Conservation (phyloP, 2,113 vertebrate genomes). For the Xenopus tropicalis region DNA sequence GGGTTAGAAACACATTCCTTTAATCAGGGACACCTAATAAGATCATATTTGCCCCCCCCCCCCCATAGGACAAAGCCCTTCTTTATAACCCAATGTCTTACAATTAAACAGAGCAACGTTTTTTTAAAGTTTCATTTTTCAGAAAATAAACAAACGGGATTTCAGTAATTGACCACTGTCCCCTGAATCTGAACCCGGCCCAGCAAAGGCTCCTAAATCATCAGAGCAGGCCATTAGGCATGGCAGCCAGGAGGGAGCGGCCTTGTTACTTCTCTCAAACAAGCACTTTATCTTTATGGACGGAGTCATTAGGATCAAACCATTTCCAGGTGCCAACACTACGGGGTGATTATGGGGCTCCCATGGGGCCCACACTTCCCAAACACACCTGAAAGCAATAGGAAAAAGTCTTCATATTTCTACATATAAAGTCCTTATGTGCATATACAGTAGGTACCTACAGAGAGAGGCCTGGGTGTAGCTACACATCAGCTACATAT, state of each 20-base stretch:
- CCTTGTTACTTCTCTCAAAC: slow-evolving; percentile 26
- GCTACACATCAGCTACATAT: no score
- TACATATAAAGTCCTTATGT: no score
- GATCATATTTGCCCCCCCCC: no score
- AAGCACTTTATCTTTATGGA: slow-evolving; percentile 37
- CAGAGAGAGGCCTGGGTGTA: no score
- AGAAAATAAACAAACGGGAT: slow-evolving; percentile 26
- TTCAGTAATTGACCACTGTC: not conserved
- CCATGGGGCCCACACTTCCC: not conserved
- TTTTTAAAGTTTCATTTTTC: slow-evolving; percentile 41
- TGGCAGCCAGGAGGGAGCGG: slow-evolving; percentile 17
- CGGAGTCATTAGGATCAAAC: slow-evolving; percentile 35
- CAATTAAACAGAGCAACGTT: slow-evolving; percentile 31
- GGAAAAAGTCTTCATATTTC: not conserved
- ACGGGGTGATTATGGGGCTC: not conserved
- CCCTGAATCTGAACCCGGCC: slow-evolving; percentile 5
- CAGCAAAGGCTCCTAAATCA: slow-evolving; percentile 19
- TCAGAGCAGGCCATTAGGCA: slow-evolving; percentile 30
- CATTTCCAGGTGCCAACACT: slow-evolving; percentile 37
- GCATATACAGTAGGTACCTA: no score
- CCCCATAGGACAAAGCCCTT: no score
- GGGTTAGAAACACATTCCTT: no score
- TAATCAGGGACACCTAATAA: no score
- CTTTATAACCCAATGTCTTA: not conserved
- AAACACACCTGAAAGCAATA: slow-evolving; percentile 31